These are phyloP conservation scores for Blastobasis lacticolella DNA, from an alignment of 2,888 invertebrate genomes.

Conservation along the genomic window DNA sequence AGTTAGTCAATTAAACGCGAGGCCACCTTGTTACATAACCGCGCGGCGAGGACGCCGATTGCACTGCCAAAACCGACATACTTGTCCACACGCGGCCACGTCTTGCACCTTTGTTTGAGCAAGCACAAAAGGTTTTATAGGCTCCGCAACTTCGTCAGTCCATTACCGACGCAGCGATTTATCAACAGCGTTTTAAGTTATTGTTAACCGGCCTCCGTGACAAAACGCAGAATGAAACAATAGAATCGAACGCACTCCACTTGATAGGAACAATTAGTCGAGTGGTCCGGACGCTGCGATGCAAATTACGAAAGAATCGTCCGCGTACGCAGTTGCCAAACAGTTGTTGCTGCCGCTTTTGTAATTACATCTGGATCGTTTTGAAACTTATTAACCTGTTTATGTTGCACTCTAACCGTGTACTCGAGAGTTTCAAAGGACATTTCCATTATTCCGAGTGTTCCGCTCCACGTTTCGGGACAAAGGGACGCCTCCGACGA, in stretches of 20 bases:
- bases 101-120: too few species aligned
- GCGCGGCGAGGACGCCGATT: conserved; percentile 39
- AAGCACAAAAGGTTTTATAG: too few species aligned
- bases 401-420: conserved; percentile 47
- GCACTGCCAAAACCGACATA: conserved; percentile 37
- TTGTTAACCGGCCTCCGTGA: conserved; percentile 10
- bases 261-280: conserved; percentile 68
- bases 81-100: too few species aligned
- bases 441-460: conserved; percentile 51
- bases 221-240: conserved; percentile 37
- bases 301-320: conserved; percentile 59
- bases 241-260: conserved; percentile 49
- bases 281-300: conserved; percentile 70
- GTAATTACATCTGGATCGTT: conserved; percentile 69
- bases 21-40: conserved; percentile 50
- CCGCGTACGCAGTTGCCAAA: conserved; percentile 55
- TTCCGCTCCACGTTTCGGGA: conserved; percentile 38
- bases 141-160: too few species aligned
- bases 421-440: conserved; percentile 44
- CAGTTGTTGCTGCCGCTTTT: conserved; percentile 67
- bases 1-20: conserved; percentile 40
- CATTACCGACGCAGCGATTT: conserved; percentile 13
- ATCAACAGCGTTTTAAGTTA: conserved; percentile 4
- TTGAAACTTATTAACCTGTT: conserved; percentile 72
- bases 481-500: conserved; percentile 58